A percentile compares a stretch with the other conserved stretches of the same genome.
Conservation (phyloP, 2,888 invertebrate genomes). For the Eubasilissa splendida region DNA sequence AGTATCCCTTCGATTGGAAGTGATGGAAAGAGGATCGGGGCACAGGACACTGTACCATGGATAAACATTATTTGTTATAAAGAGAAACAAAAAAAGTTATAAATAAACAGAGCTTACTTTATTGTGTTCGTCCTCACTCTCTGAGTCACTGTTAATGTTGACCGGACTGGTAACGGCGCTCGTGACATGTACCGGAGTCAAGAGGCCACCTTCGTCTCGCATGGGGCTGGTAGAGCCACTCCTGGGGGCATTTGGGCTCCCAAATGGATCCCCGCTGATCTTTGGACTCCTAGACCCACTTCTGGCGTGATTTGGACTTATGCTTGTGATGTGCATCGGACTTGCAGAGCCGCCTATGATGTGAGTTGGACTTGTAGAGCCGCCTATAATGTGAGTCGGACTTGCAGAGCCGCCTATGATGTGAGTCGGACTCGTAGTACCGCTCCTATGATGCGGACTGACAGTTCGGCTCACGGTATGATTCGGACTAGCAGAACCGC, state of each 20-base stretch:
- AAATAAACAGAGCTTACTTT: not conserved
- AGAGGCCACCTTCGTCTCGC: not conserved
- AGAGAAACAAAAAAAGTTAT: not conserved
- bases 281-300: too few relatives aligned
- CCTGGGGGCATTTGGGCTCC: too few relatives aligned
- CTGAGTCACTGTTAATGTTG: slow-evolving; percentile 36
- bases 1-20: not conserved
- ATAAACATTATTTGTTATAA: not conserved
- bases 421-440: not conserved
- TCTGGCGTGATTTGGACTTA: too few relatives aligned
- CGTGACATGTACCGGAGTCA: slow-evolving; percentile 18
- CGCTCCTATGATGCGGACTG: not conserved
- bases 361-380: not conserved
- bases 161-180: slow-evolving; percentile 34
- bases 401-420: not conserved
- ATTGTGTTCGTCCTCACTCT: slow-evolving; percentile 11
- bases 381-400: not conserved
- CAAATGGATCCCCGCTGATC: too few relatives aligned
- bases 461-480: not conserved
- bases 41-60: not conserved
- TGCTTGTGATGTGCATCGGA: too few relatives aligned
- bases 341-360: too few relatives aligned
- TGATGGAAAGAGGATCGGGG: not conserved
- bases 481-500: not conserved
- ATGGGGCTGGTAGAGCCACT: not conserved